Conservation (phyloP, 1,140 invertebrate genomes). For the Campodea augens region DNA sequence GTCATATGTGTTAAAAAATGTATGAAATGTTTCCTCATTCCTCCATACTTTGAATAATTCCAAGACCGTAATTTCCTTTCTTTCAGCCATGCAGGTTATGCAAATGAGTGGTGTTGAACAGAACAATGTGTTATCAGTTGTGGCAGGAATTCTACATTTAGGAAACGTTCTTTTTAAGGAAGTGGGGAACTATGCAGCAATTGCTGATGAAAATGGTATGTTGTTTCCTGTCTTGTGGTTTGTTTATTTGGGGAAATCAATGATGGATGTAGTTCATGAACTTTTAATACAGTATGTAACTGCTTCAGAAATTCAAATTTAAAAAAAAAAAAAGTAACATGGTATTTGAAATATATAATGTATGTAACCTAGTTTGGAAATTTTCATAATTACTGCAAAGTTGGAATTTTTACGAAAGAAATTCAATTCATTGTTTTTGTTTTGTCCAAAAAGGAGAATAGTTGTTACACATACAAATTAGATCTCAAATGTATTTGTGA, state of each 20-base stretch:
- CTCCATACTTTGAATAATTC: no score
- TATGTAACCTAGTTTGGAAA: no score
- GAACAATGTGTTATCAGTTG: constrained; percentile 36
- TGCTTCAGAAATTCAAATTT: not conserved
- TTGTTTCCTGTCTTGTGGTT: constrained; percentile 10
- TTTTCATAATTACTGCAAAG: no score
- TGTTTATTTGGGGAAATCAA: not conserved
- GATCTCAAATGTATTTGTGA: no score
- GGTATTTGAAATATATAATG: not conserved
- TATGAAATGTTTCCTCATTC: no score
- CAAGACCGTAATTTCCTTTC: no score
- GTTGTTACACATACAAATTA: no score
- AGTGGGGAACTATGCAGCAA: constrained; percentile 40
- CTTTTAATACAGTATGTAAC: not conserved
- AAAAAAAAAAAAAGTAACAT: constrained; percentile 1
- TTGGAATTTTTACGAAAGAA: no score
- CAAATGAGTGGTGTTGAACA: constrained; percentile 35
- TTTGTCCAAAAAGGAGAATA: no score
- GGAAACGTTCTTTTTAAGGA: constrained; percentile 46
- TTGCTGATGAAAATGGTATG: constrained; percentile 38
- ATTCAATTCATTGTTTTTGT: no score
- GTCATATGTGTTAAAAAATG: not conserved
- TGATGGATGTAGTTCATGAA: not conserved
- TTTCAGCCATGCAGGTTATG: constrained; percentile 46
- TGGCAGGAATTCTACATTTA: constrained; percentile 46